A percentile compares a stretch with the other conserved stretches of the same genome.
phyloP scores from a whole-genome alignment of 2,888 invertebrate genomes.

The Ceratothoa steindachneri region DNA sequence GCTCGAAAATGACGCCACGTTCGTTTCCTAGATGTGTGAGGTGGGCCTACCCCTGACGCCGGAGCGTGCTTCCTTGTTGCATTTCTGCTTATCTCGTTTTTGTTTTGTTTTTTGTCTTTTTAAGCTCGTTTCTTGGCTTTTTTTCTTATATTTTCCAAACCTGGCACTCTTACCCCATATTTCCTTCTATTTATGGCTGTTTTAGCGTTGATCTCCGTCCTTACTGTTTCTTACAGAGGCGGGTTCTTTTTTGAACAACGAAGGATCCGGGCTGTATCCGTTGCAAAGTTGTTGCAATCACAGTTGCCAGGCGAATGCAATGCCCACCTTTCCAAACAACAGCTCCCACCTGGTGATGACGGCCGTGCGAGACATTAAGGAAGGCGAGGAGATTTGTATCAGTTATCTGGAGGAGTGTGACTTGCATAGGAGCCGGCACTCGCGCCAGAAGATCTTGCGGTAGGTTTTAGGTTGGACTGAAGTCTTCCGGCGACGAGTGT shows the following conservation, averaged over 20 bases:
- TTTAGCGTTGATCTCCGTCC: neutral
- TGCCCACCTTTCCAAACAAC: constrained; percentile 75
- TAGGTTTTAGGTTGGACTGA: too few relatives aligned
- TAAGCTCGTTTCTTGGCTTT: too few relatives aligned
- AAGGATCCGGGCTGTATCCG: constrained; percentile 82
- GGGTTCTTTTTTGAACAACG: constrained; percentile 80
- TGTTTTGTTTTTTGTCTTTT: too few relatives aligned
- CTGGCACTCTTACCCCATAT: too few relatives aligned
- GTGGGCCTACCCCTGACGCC: too few relatives aligned
- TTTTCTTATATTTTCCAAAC: too few relatives aligned
- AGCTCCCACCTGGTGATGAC: constrained; percentile 59
- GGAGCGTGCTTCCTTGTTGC: too few relatives aligned
- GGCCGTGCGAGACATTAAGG: constrained; percentile 66
- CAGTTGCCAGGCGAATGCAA: constrained; percentile 84
- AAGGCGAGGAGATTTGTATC: constrained; percentile 83
- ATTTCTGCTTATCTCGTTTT: too few relatives aligned
- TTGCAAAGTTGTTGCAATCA: constrained; percentile 89
- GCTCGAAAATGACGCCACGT: too few relatives aligned
- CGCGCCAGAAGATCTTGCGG: constrained; percentile 72
- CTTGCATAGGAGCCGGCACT: constrained; percentile 74
- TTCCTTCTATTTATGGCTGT: too few relatives aligned
- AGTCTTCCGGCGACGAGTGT: too few relatives aligned
- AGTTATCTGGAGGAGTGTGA: constrained; percentile 85
- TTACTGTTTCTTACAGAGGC: constrained; percentile 51
- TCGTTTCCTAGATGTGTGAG: too few relatives aligned